A percentile compares a stretch with the other conserved stretches of the same genome.
Evolutionary conservation across 64 coral and sea anemone genomes (phyloP).

Genomic region (Porites australiensis): DNA sequence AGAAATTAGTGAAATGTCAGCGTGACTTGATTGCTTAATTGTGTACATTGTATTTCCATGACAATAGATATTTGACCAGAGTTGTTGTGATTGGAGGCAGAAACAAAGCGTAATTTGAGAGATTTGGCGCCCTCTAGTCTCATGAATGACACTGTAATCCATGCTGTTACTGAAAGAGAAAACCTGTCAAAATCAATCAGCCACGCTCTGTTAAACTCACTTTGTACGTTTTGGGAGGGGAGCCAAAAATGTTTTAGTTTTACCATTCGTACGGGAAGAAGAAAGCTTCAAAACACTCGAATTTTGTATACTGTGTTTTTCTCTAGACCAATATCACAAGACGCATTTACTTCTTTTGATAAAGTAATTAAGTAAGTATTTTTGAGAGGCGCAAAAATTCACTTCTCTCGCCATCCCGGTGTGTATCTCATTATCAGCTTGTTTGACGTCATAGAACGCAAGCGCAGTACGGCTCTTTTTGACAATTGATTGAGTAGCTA

Average conservation of each 20-base stretch:
- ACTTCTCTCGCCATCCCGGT: not conserved
- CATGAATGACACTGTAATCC: constrained; percentile 51
- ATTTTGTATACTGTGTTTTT: not conserved
- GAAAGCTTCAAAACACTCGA: not conserved
- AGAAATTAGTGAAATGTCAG: constrained; percentile 32
- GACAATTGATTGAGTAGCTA: constrained; percentile 73
- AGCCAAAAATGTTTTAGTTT: constrained; percentile 8
- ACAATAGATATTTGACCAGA: constrained; percentile 60
- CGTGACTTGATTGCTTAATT: constrained; percentile 42
- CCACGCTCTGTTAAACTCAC: constrained; percentile 10
- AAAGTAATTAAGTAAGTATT: not conserved
- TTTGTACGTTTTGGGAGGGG: constrained; percentile 29
- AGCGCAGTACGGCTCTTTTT: constrained; percentile 40
- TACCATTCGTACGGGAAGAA: not conserved
- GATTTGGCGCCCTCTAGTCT: constrained; percentile 64
- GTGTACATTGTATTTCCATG: constrained; percentile 72
- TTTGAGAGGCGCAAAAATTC: constrained; percentile 4
- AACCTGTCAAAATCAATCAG: constrained; percentile 66
- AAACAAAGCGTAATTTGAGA: constrained; percentile 62
- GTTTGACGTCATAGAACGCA: constrained; percentile 54
- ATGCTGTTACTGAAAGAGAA: constrained; percentile 13
- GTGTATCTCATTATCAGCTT: constrained; percentile 38
- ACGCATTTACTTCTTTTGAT: not conserved
- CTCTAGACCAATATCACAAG: not conserved
- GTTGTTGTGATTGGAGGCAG: constrained; percentile 53